Evolutionary conservation across 2,113 vertebrate genomes (phyloP).

Genomic region (Callaeas wilsoni): DNA sequence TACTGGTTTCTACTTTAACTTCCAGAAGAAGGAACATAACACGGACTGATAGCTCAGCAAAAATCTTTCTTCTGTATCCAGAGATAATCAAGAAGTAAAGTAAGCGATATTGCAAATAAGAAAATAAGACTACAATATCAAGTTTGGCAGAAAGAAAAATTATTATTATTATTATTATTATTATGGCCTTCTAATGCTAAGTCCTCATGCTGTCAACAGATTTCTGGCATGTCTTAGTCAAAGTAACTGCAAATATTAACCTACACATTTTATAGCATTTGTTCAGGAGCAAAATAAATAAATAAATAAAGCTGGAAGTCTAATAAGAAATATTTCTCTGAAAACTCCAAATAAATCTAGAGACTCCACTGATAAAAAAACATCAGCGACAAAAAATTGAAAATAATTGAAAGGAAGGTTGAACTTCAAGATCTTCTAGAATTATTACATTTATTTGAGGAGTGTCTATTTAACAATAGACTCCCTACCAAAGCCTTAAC

Average conservation of each 20-base stretch:
- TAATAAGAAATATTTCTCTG: not conserved
- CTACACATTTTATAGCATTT: not conserved
- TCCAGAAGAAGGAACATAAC: not conserved
- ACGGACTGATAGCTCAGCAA: not conserved
- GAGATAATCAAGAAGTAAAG: not conserved
- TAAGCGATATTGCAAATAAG: not conserved
- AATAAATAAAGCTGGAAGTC: not conserved
- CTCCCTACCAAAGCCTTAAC: not conserved
- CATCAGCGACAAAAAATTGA: not conserved
- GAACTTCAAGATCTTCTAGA: not conserved
- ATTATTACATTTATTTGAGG: not conserved
- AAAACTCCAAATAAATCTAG: not conserved
- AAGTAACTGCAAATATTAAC: not conserved
- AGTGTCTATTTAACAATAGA: not conserved
- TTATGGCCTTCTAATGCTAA: not conserved
- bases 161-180: not conserved
- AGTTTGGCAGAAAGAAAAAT: not conserved
- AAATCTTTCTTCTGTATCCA: not conserved
- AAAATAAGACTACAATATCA: not conserved
- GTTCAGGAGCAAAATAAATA: not conserved
- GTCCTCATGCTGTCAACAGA: not conserved
- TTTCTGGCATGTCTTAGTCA: not conserved
- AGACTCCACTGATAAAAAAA: not conserved
- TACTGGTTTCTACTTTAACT: not conserved
- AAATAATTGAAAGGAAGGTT: not conserved